Evolutionary conservation across 2,888 invertebrate genomes (phyloP).

Genomic region (Aspidapion aeneum): DNA sequence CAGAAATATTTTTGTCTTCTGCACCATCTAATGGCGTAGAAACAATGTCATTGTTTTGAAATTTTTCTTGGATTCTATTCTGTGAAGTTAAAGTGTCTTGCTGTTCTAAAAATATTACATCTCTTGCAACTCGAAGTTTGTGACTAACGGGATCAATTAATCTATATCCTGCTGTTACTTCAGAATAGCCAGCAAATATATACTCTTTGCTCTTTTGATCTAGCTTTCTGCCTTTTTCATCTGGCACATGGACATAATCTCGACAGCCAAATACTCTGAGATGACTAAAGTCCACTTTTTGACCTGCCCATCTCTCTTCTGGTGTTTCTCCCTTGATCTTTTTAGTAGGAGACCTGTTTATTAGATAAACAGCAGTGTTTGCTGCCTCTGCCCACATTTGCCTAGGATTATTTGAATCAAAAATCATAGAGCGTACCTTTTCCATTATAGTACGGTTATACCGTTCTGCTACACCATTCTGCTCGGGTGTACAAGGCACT

Average conservation of each 20-base stretch:
- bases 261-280: too few species aligned
- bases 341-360: too few species aligned
- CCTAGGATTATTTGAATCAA: too few species aligned
- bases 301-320: too few species aligned
- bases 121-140: slow-evolving; percentile 17
- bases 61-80: neutral
- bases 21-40: neutral
- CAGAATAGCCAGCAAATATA: slow-evolving; percentile 21
- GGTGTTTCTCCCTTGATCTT: too few species aligned
- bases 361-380: too few species aligned
- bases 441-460: slow-evolving; percentile 20
- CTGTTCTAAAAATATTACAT: slow-evolving; percentile 25
- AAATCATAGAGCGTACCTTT: too few species aligned
- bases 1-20: neutral
- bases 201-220: slow-evolving; percentile 19
- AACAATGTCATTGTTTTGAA: neutral
- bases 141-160: slow-evolving; percentile 19
- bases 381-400: too few species aligned
- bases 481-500: too few species aligned
- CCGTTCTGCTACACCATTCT: slow-evolving; percentile 20
- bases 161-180: slow-evolving; percentile 17
- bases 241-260: too few species aligned
- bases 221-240: slow-evolving; percentile 16
- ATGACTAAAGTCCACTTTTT: too few species aligned
- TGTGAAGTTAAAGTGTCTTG: neutral